Evolutionary conservation across 1,140 invertebrate genomes (phyloP).

Genomic region (Gryllus bimaculatus): DNA sequence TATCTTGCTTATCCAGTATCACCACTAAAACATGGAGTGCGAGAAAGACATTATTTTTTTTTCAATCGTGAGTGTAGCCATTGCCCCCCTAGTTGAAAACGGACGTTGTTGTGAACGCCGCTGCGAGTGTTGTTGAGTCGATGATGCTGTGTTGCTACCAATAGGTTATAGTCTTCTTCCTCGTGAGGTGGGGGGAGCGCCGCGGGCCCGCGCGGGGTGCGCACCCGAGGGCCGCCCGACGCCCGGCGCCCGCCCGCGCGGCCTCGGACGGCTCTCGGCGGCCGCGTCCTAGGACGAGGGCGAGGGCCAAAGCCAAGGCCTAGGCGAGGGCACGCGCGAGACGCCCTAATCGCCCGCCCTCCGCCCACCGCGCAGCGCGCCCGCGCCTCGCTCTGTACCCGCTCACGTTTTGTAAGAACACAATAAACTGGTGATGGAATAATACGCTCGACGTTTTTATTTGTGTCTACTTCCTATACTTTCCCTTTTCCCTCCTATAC

Average conservation of each 20-base stretch:
- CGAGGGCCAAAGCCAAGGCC: too few species aligned
- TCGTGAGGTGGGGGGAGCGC: too few species aligned
- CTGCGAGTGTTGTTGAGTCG: background rate
- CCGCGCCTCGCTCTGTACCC: background rate
- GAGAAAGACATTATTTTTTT: background rate
- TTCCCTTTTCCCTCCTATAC: background rate
- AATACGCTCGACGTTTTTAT: background rate
- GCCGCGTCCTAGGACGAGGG: too few species aligned
- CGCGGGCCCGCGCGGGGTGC: too few species aligned
- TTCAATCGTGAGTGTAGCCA: background rate
- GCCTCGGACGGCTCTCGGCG: background rate
- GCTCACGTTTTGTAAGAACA: constrained; percentile 8
- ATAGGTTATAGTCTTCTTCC: background rate
- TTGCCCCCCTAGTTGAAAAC: background rate
- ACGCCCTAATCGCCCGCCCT: background rate
- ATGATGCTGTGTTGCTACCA: background rate
- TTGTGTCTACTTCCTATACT: background rate
- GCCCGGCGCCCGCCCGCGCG: too few species aligned
- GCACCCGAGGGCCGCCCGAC: background rate
- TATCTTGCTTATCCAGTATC: background rate
- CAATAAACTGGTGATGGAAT: constrained; percentile 16
- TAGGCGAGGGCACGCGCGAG: background rate
- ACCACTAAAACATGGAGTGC: background rate
- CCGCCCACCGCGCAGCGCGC: too few species aligned
- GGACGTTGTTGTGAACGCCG: background rate